Base-by-base conservation (phyloP, 2,888 invertebrate genomes). In the Hyles lineata region DNA sequence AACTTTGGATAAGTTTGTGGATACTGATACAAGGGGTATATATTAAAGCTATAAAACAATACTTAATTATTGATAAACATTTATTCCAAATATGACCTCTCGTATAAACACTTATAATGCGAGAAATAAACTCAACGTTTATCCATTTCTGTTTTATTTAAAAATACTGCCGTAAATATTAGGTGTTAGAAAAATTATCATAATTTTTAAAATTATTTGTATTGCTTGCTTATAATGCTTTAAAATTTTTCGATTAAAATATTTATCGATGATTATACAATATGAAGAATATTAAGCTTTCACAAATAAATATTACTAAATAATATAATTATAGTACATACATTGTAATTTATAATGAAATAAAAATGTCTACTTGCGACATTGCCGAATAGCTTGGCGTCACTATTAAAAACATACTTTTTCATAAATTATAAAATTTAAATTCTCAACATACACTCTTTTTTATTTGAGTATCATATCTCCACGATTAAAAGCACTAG, bases 1-100 rank as follows among this genome's bases (percentile, higher is more conserved):
- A 29, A 29, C 29, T 2, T 29, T 1, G 29, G 29, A 29, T 3
- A 29, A 3, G 1, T 2, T 1, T 29, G 32, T 32, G 32, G 32
- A 32, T 32, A 6, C 29, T 29, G 29, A 29, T n/a, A n/a, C n/a
- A n/a, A n/a, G n/a, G n/a, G n/a, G n/a, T n/a, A n/a, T n/a, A 29
- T 29, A 35, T 0, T 35, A 21, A 67, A 67, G 4, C 15, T 50
- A 15, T 35, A 67, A 67, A 67, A 67, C 43, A 50, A 63, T 63
- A 67, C 23, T 67, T 67, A 17, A 50, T 67, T 67, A 23, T 67
- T 67, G 50, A 67, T 67, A 67, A 50, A 67, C 50, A 67, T 67
- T 67, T 50, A 67, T 50, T 50, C 67, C 50, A 43, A 50, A 17
- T 23, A 62, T 23, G 5, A 67, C 50, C 23, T 63, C 35, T n/a